Percentiles rank a stretch among this genome's conserved stretches.
These are phyloP conservation scores for Odobenus rosmarus DNA, from an alignment of 2,113 vertebrate species.

Conservation along the genomic window DNA sequence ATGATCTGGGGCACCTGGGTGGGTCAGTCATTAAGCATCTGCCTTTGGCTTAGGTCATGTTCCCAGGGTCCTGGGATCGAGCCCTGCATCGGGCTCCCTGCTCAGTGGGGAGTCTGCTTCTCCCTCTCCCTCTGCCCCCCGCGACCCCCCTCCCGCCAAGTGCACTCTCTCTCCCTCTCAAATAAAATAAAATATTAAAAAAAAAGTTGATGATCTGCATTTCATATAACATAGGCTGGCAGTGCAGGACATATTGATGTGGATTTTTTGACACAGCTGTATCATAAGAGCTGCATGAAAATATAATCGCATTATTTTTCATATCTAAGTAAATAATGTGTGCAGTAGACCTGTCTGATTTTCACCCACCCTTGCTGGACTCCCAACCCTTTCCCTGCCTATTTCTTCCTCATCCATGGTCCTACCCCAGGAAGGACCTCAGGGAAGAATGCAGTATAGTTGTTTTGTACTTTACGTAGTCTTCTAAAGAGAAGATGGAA, in stretches of 20 bases:
- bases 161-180: neutral
- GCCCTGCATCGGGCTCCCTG: neutral
- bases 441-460: neutral
- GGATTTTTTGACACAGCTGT: neutral
- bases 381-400: neutral
- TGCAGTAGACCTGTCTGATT: neutral
- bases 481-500: neutral
- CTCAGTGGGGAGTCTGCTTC: neutral
- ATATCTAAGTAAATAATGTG: neutral
- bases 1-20: neutral
- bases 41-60: neutral
- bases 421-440: neutral
- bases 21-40: neutral
- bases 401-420: neutral
- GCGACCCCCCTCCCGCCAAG: fast-evolving
- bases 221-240: neutral
- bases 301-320: neutral
- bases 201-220: neutral
- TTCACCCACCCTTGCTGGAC: neutral
- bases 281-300: neutral
- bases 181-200: neutral
- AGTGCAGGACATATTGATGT: neutral
- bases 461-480: neutral
- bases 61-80: neutral
- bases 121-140: neutral